Evolutionary conservation across 2,888 invertebrate genomes (phyloP).

Genomic region (Cryptophagus acutangulus): DNA sequence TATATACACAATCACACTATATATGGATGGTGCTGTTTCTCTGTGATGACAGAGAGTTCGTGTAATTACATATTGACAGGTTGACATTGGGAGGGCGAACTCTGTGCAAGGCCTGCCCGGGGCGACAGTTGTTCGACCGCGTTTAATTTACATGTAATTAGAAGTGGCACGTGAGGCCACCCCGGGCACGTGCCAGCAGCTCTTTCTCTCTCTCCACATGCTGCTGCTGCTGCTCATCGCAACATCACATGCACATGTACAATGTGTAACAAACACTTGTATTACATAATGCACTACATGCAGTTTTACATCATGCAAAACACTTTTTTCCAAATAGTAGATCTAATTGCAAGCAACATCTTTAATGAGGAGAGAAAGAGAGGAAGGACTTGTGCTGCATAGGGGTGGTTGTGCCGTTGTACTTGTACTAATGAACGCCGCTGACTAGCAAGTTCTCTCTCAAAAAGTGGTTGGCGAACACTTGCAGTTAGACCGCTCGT

Average conservation of each 20-base stretch:
- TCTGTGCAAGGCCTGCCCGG: constrained; percentile 11
- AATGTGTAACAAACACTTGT: not conserved
- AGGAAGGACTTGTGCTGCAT: no score
- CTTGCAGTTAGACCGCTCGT: constrained; percentile 26
- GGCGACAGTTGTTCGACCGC: constrained; percentile 17
- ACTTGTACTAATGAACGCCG: constrained; percentile 16
- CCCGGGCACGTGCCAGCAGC: constrained; percentile 21
- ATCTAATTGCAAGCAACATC: constrained; percentile 21
- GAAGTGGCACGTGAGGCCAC: constrained; percentile 20
- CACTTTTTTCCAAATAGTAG: no score
- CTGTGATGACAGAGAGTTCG: constrained; percentile 6
- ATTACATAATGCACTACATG: constrained; percentile 1
- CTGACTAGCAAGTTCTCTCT: constrained; percentile 12
- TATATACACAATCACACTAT: no score
- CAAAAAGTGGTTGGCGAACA: constrained; percentile 13
- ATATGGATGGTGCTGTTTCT: no score
- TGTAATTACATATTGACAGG: constrained; percentile 12
- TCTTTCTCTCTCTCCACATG: constrained; percentile 2
- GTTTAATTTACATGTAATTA: constrained; percentile 26
- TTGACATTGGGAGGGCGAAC: constrained; percentile 8
- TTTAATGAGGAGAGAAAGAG: constrained; percentile 32
- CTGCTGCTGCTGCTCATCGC: constrained; percentile 2
- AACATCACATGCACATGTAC: constrained; percentile 18
- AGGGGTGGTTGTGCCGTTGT: constrained; percentile 19
- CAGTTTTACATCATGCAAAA: not conserved